A percentile compares a stretch with the other conserved stretches of the same genome.
phyloP scores from a whole-genome alignment of 2,797 vertebrate species.

The Erpetoichthys calabaricus region DNA sequence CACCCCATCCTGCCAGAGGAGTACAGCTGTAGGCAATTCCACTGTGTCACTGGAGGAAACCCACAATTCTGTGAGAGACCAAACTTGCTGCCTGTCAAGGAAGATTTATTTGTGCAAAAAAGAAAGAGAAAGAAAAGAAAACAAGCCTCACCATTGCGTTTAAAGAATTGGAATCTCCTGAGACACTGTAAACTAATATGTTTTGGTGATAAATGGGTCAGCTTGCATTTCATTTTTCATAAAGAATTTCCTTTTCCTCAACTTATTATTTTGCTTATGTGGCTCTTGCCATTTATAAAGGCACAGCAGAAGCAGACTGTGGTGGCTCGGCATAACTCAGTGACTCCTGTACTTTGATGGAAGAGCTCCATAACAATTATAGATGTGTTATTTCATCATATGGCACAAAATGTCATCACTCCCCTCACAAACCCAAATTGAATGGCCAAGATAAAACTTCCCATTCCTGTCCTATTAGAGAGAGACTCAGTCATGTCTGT shows the following conservation, averaged over 20 bases:
- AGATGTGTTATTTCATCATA: constrained; percentile 8
- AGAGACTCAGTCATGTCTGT: constrained; percentile 2
- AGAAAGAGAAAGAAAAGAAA: not conserved
- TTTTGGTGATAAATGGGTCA: constrained; percentile 9
- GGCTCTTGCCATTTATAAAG: constrained; percentile 6
- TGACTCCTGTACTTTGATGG: constrained; percentile 9
- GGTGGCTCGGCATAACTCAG: not conserved
- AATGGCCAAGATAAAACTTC: constrained; percentile 6
- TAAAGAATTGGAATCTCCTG: constrained; percentile 5
- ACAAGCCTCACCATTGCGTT: constrained; percentile 1
- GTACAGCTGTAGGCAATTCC: too few relatives aligned
- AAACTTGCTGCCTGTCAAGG: not conserved
- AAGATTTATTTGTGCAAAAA: constrained; percentile 1
- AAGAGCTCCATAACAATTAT: constrained; percentile 9
- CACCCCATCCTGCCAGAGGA: too few relatives aligned
- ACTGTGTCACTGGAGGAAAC: too few relatives aligned
- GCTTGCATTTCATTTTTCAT: constrained; percentile 3
- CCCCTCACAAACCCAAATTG: constrained; percentile 6
- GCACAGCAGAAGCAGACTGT: not conserved
- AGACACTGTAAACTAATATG: constrained; percentile 3
- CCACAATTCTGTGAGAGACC: not conserved
- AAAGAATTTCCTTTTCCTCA: not conserved
- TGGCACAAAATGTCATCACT: not conserved
- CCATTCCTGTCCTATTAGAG: constrained; percentile 4
- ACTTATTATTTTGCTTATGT: constrained; percentile 9